Base-by-base conservation (phyloP, 1,140 invertebrate species). In the Aphelenchoides besseyi region DNA sequence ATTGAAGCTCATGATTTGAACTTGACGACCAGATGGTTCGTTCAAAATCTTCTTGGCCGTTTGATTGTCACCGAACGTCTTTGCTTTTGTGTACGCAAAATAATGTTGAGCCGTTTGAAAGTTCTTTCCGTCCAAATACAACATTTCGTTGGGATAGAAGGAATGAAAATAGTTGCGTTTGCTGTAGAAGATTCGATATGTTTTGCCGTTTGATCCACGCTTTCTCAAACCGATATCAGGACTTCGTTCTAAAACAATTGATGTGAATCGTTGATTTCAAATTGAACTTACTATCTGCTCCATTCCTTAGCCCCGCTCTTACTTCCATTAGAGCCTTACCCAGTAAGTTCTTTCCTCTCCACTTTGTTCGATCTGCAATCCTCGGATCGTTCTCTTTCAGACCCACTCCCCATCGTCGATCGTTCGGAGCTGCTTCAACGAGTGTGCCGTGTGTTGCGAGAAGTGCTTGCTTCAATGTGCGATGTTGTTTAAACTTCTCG, bases 341-440 rank as follows among this genome's bases (percentile, higher is more conserved):
- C 30, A 66, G 29, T 0, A 66, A 29, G 30, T 66, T 66, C 12
- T 16, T 33, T 64, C 63, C 63, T 37, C 28, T 37, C 63, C 63
- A 66, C 12, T 66, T 66, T 18, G 16, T 12, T 18, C 12, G 16
- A 29, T 66, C 30, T 37, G 12, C 36, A 29, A 66, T 37, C n/a
- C 36, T 37, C 16, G 3, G 63, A 37, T 66, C 63, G 12, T 12
- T 66, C 32, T 23, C 12, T n/a, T 37, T 3, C 18, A 66, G 3
- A 23, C 63, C 63, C 16, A 53, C 63, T 16, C 63, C 63, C 63
- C 63, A 66, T 41, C 63, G 16, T 16, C 16, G 16, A 30, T 66
- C 63, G 12, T 37, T 32, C 30, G 63, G 63, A 29, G 63, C 63
- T 16, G 63, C 63, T 53, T 66, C 63, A 12, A 66, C 63, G 26